phyloP scores from a whole-genome alignment of 2,797 vertebrate genomes.

The Todus mexicanus region DNA sequence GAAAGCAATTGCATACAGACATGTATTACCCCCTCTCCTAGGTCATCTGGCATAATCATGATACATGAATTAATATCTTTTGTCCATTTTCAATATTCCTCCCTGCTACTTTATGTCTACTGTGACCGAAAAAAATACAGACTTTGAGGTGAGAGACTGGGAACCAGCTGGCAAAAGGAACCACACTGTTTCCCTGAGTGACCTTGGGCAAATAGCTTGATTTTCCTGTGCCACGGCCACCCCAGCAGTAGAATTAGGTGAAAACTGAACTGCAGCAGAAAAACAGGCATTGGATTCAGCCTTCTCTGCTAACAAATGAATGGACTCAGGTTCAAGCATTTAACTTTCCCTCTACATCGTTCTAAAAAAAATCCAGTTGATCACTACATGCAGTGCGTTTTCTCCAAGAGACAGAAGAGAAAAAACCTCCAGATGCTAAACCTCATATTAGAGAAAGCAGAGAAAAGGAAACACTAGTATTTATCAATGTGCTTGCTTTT shows the following conservation, averaged over 20 bases:
- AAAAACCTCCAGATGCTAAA: background rate
- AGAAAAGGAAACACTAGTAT: background rate
- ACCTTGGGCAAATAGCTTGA: constrained; percentile 38
- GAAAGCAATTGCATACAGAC: background rate
- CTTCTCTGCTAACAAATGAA: background rate
- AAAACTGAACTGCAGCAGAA: background rate
- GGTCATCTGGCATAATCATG: background rate
- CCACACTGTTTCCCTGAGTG: background rate
- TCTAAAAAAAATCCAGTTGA: background rate
- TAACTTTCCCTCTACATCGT: background rate
- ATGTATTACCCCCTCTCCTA: background rate
- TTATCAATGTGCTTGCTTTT: background rate
- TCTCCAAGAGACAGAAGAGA: background rate
- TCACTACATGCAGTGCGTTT: background rate
- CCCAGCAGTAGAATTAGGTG: background rate
- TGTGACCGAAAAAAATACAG: background rate
- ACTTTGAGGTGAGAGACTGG: background rate
- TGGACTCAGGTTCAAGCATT: background rate
- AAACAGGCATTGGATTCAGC: background rate
- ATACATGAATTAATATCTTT: background rate
- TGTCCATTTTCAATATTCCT: background rate
- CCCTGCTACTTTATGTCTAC: background rate
- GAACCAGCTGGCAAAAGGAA: background rate
- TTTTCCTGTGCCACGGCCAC: background rate
- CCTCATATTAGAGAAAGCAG: background rate